Evolutionary conservation across 1,140 invertebrate species (phyloP).

Genomic region (Mamestra configurata): DNA sequence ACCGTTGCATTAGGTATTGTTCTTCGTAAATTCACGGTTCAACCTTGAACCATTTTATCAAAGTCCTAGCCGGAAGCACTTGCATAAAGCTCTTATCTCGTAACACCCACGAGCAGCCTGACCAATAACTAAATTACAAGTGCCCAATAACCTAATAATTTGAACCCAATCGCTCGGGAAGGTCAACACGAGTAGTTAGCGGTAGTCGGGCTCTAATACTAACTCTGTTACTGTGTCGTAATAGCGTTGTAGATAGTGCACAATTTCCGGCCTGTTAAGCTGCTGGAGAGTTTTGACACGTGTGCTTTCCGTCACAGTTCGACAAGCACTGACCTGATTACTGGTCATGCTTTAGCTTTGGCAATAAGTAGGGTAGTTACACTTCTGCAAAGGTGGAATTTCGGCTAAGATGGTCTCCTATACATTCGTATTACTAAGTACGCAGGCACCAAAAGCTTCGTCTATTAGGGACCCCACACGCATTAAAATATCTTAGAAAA

Average conservation of each 20-base stretch:
- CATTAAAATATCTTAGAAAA: too few species aligned
- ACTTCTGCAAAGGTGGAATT: too few species aligned
- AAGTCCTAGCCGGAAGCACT: too few species aligned
- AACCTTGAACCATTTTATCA: too few species aligned
- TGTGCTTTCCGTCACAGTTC: neutral
- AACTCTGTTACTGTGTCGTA: neutral
- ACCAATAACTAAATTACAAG: slow-evolving; percentile 8
- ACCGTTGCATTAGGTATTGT: too few species aligned
- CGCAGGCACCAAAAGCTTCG: too few species aligned
- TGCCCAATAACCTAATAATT: slow-evolving; percentile 8
- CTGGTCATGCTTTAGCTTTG: neutral
- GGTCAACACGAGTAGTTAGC: slow-evolving; percentile 7
- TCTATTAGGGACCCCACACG: too few species aligned
- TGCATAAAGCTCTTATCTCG: neutral
- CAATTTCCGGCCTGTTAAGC: neutral
- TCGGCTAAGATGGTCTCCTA: too few species aligned
- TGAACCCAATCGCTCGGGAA: neutral
- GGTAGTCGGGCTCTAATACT: neutral
- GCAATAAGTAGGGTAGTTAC: too few species aligned
- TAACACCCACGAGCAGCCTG: neutral
- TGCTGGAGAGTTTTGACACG: too few species aligned
- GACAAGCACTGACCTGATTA: neutral
- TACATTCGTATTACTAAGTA: too few species aligned
- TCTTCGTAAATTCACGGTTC: too few species aligned
- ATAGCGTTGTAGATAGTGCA: neutral